Evolutionary conservation across 2,888 invertebrate genomes (phyloP).

Genomic region (Tholera decimalis): DNA sequence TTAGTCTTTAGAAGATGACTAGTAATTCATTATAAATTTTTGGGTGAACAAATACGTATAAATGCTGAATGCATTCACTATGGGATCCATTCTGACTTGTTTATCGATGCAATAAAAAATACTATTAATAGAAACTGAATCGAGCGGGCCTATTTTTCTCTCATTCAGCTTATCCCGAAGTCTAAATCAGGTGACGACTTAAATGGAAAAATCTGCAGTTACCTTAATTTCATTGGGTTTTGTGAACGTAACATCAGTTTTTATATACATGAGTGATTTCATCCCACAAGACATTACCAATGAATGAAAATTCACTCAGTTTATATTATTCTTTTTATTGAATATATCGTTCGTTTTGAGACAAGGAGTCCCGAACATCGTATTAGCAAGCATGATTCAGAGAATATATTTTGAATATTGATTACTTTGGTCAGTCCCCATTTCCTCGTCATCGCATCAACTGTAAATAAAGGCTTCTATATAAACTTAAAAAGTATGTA

Average conservation of each 20-base stretch:
- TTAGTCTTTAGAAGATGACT: not conserved
- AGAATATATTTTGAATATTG: not conserved
- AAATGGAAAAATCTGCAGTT: too few relatives aligned
- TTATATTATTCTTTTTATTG: too few relatives aligned
- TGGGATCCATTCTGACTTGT: not conserved
- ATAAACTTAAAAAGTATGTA: slow-evolving; percentile 75
- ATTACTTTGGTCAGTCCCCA: not conserved
- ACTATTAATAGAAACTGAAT: too few relatives aligned
- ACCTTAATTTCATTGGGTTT: too few relatives aligned
- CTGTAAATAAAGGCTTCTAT: slow-evolving; percentile 18
- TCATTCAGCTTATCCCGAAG: too few relatives aligned
- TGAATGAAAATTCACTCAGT: too few relatives aligned
- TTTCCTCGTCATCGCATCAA: not conserved
- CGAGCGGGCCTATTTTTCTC: too few relatives aligned
- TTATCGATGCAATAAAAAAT: too few relatives aligned
- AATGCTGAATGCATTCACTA: not conserved
- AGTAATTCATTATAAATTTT: not conserved
- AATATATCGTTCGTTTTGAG: not conserved
- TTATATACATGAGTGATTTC: too few relatives aligned
- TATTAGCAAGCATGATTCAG: not conserved
- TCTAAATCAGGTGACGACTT: too few relatives aligned
- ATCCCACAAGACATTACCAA: too few relatives aligned
- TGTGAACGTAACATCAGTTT: too few relatives aligned
- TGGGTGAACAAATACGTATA: not conserved
- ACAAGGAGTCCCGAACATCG: not conserved